Evolutionary conservation across 2,797 vertebrate species (phyloP).

Genomic region (Bucorvus abyssinicus): DNA sequence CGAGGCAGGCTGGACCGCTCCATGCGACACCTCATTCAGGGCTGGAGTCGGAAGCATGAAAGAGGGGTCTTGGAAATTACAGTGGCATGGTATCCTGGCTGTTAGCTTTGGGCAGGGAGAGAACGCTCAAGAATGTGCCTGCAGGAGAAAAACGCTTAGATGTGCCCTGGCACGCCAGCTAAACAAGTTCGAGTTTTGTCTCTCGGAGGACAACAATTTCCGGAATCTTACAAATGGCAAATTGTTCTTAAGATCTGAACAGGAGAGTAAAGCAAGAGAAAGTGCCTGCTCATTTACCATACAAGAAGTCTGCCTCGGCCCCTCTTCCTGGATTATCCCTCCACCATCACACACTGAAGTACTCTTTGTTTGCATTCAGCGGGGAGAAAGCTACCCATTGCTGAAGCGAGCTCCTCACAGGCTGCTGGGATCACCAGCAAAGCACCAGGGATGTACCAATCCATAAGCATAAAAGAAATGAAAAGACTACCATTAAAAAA

Average conservation of each 20-base stretch:
- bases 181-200: slow-evolving; percentile 7
- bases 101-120: not conserved
- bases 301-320: not conserved
- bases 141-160: not conserved
- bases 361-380: not conserved
- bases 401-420: not conserved
- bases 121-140: slow-evolving; percentile 23
- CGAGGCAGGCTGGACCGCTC: not conserved
- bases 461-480: not conserved
- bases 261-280: not conserved
- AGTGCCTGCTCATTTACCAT: not conserved
- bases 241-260: not conserved
- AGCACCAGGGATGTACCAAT: not conserved
- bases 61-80: not conserved
- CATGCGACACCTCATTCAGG: not conserved
- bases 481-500: not conserved
- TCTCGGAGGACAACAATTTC: not conserved
- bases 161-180: not conserved
- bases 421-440: not conserved
- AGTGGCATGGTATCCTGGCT: not conserved
- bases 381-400: not conserved
- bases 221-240: not conserved
- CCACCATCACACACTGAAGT: not conserved
- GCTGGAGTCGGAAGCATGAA: not conserved
- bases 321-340: not conserved